Evolutionary conservation across 53 echinoderm and acorn worm genomes (phyloP), one percentile per base, ranked within the genome.

Genomic region (Echinarachnius parma): DNA sequence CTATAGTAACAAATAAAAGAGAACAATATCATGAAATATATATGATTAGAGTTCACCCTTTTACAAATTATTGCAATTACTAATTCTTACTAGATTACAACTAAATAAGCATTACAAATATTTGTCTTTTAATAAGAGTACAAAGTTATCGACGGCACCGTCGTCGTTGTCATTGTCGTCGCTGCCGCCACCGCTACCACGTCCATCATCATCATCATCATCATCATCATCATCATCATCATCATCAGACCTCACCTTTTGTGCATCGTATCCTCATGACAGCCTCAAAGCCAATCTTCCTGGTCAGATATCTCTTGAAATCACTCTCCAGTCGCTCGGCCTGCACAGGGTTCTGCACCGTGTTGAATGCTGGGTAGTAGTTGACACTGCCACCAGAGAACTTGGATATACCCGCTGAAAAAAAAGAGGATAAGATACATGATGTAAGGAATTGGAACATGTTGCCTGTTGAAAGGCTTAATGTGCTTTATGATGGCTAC

Each of bases 261-360:
- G 98, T 96, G 77, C 98, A 96, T 19, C 98, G 75, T 62, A 96
- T 80, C 75, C 98, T 91, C 98, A 96, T 96, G 44, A 96, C 98
- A 0, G 98, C 98, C 65, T 96, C 98, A 80, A 96, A 96, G 31
- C 98, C 98, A 16, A 96, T 91, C 88, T 96, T 96, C 45, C 98
- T 84, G 0, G 98, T 87, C 62, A 96, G 77, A 67, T 96, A 96
- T 1, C 98, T 64, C 62, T 72, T 80, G 31, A 96, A 82, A 67
- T 96, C 98, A 18, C 60, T 42, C 21, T 77, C 82, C 1, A 96
- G 60, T 56, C 85, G 67, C 46, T 96, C 91, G 11, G 84, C 91
- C 19, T 96, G 87, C 3, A 76, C 48, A 0, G 88, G 91, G 34
- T 90, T 96, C 72, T 82, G 82, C 3, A 77, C 82, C 5, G 91